phyloP scores from a whole-genome alignment of 2,888 invertebrate genomes.

The Molanna angustata region DNA sequence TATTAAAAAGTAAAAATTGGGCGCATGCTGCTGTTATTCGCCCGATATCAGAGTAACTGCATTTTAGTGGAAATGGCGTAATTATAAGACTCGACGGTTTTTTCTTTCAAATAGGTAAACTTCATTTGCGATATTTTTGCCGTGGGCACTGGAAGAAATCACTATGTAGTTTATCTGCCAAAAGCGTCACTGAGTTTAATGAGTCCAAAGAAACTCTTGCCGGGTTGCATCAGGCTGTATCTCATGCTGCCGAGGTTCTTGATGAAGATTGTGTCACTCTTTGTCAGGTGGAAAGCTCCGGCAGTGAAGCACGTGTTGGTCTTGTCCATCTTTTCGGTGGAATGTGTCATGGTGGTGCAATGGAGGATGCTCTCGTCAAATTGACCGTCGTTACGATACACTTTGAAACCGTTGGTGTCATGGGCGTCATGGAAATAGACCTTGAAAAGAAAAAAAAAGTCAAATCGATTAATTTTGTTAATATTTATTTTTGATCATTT shows the following conservation, averaged over 20 bases:
- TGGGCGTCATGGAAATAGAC: slow-evolving; percentile 77
- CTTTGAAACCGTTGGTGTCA: slow-evolving; percentile 71
- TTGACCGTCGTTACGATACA: slow-evolving; percentile 57
- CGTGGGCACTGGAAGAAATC: too few relatives aligned
- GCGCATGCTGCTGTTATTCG: too few relatives aligned
- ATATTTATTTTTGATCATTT: too few relatives aligned
- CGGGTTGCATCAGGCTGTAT: slow-evolving; percentile 67
- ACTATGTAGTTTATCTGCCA: slow-evolving; percentile 9
- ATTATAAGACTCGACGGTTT: too few relatives aligned
- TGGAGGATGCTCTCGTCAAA: slow-evolving; percentile 64
- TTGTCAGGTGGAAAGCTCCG: slow-evolving; percentile 60
- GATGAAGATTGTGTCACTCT: slow-evolving; percentile 65
- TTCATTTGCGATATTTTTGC: too few relatives aligned
- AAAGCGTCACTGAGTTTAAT: slow-evolving; percentile 63
- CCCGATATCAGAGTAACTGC: too few relatives aligned
- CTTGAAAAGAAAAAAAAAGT: slow-evolving; percentile 43
- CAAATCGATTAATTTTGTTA: too few relatives aligned
- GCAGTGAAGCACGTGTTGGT: slow-evolving; percentile 75
- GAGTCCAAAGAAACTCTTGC: slow-evolving; percentile 82
- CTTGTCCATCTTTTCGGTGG: slow-evolving; percentile 53
- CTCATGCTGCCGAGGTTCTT: slow-evolving; percentile 67
- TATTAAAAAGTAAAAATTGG: too few relatives aligned
- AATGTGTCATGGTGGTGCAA: slow-evolving; percentile 68
- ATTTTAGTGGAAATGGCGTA: too few relatives aligned
- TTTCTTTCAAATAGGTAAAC: too few relatives aligned